Evolutionary conservation across 2,888 invertebrate genomes (phyloP), one percentile per base, ranked within the genome.

Genomic region (Zaprionus bogoriensis): DNA sequence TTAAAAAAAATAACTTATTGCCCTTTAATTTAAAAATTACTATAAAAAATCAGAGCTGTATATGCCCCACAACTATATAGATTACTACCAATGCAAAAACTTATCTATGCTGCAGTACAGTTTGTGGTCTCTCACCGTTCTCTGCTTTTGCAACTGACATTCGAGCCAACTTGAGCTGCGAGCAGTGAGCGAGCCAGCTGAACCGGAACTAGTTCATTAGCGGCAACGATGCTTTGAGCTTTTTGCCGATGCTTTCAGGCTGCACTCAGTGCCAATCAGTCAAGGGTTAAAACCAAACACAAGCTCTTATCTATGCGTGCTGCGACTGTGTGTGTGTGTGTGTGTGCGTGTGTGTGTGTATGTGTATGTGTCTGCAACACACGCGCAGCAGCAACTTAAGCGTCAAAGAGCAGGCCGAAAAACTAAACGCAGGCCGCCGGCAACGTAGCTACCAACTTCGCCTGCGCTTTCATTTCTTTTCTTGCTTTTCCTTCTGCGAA

Each of bases 351-450:
- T 23, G 47, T 17, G 27, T 25, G 38, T 53, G 51, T 25, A 30
- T 42, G 7, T 41, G 44, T 50, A 42, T 41, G 45, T 54, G 30
- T 47, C 60, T 32, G 36, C 50, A 58, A 45, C 61, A 65, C 42
- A 51, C 22, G 32, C 30, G 44, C 17, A 14, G 36, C 10, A 9
- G 17, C 17, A 22, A 41, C n/a, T 41, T 52, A 39, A 52, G 36
- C 62, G 44, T 36, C 50, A 65, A 41, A 48, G 57, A 51, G 52
- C 61, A 69, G 55, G 41, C 30, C 54, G 45, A 62, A 74, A 60
- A 62, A 59, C 65, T 45, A 52, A 74, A 69, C 53, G 58, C 74
- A 48, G 44, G 44, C 60, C 74, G 61, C 81, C 48, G 54, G 78
- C 81, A n/a, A n/a, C n/a, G n/a, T n/a, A n/a, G 1, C 32, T 32